Evolutionary conservation across 2,797 vertebrate genomes (phyloP), one percentile per base, ranked within the genome.

Genomic region (Channallabes apus): DNA sequence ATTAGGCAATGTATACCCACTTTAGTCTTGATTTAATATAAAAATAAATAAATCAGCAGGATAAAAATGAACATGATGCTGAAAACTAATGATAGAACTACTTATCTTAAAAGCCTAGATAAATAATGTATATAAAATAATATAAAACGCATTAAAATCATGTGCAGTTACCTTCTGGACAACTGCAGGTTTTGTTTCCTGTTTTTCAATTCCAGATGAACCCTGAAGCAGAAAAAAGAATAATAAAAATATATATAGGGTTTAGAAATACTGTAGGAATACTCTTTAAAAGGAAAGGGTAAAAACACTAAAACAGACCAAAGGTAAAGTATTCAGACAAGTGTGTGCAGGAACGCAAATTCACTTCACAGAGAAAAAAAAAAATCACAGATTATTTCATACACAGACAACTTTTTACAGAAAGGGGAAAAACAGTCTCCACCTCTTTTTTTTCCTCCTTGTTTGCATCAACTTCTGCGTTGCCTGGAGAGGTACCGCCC

Each of bases 371-470:
- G n/a, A 78, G 79, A 32, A 59, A 61, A 68, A 51, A 38, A 4
- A 79, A 68, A 54, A 78, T 41, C 27, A 29, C n/a, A 65, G 27
- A 64, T 11, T 65, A 80, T 20, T 80, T 80, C 6, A 18, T 27
- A 65, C 27, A 6, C 24, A 65, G 46, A 67, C 7, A 35, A 59
- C 8, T 7, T 78, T 51, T 56, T 38, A 59, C 56, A 22, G 9
- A 24, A 46, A 6, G 20, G 27, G 17, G 29, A n/a, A 38, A 82
- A 56, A 84, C 54, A 59, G 67, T 14, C 15, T 51, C n/a, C 94
- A 96, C 96, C 95, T 97, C 96, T 91, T 97, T 98, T 92, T 96
- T 97, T 87, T 96, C 96, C 15, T 97, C 97, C 91, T 97, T 98
- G 84, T 92, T 96, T 83, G 92, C 93, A 76, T 96, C 96, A 22